phyloP scores from a whole-genome alignment of 2,797 vertebrate species.

The Acomys russatus region DNA sequence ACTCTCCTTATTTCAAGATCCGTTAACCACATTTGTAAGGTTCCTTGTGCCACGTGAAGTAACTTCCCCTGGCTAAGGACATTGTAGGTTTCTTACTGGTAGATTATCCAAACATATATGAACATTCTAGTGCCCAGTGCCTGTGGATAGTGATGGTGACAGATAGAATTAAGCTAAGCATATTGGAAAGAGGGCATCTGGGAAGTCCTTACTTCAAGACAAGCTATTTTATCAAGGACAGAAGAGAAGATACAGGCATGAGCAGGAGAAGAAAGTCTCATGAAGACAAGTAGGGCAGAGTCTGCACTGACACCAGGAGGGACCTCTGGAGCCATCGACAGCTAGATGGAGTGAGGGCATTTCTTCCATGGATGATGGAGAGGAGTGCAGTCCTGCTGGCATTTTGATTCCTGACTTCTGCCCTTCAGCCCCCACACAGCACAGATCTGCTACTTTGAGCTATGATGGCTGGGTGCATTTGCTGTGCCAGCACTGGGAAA shows the following conservation, averaged over 20 bases:
- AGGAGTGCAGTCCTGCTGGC: background rate
- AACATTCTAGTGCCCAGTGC: background rate
- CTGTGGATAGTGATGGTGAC: background rate
- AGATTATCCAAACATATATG: background rate
- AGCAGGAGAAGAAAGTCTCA: background rate
- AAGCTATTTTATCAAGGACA: background rate
- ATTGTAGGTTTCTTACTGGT: background rate
- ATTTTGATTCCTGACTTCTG: background rate
- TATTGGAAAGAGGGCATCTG: background rate
- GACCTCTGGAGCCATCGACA: background rate
- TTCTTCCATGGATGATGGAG: background rate
- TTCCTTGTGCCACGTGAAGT: background rate
- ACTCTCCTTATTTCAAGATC: background rate
- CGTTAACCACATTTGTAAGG: background rate
- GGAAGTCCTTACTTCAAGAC: background rate
- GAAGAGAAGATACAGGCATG: background rate
- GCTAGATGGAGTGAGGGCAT: too few relatives aligned
- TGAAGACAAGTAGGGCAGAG: background rate
- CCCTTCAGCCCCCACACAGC: background rate
- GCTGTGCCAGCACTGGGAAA: background rate
- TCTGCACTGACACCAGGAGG: background rate
- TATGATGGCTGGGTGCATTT: background rate
- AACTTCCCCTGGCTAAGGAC: background rate
- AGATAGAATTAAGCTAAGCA: constrained; percentile 1
- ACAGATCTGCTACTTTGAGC: background rate